These are phyloP conservation scores for Leptinotarsa defecta DNA, from an alignment of 1,140 invertebrate species.

Conservation along the genomic window DNA sequence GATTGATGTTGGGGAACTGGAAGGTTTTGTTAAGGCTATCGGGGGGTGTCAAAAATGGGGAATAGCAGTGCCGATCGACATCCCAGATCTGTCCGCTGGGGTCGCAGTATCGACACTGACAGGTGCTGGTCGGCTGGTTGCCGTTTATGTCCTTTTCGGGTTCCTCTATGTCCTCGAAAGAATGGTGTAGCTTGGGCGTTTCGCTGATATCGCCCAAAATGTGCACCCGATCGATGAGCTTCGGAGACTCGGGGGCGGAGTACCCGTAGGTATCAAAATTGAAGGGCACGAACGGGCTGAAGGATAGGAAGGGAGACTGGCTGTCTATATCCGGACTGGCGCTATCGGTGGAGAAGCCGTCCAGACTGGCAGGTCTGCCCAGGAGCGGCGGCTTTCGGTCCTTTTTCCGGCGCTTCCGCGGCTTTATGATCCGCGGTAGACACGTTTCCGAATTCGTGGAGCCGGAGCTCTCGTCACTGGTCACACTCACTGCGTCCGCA, in stretches of 20 bases:
- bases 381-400: conserved; percentile 71
- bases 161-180: conserved; percentile 57
- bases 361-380: conserved; percentile 50
- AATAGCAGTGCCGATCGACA: conserved; percentile 63
- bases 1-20: conserved; percentile 28
- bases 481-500: conserved; percentile 71
- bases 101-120: conserved; percentile 80
- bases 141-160: conserved; percentile 52
- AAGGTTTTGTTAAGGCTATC: conserved; percentile 39
- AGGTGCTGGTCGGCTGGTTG: conserved; percentile 59
- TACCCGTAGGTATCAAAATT: conserved; percentile 32
- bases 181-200: conserved; percentile 52
- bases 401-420: conserved; percentile 85
- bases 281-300: conserved; percentile 38
- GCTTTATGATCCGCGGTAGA: conserved; percentile 85
- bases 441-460: conserved; percentile 75
- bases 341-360: conserved; percentile 56
- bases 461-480: conserved; percentile 76
- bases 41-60: conserved; percentile 58
- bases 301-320: conserved; percentile 35
- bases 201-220: conserved; percentile 40
- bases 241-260: conserved; percentile 13
- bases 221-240: conserved; percentile 29
- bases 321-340: conserved; percentile 57
- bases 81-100: conserved; percentile 79